Conservation (phyloP, 53 echinoderm and acorn worm genomes). For the Crossaster papposus region DNA sequence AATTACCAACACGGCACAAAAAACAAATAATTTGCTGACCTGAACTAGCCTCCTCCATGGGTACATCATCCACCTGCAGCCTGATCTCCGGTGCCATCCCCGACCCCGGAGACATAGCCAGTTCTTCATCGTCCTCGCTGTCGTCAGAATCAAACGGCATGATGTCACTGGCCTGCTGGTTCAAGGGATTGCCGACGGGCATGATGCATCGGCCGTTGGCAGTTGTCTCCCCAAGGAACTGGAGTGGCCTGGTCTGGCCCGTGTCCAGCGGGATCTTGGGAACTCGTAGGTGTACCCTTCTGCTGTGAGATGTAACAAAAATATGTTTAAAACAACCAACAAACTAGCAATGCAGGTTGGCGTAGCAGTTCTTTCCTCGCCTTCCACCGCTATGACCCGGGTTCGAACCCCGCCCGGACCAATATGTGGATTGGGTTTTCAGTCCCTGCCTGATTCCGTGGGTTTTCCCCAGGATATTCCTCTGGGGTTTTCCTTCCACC, state of each 20-base stretch:
- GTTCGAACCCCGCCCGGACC: too few relatives aligned
- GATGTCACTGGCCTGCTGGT: constrained; percentile 88
- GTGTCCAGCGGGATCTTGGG: constrained; percentile 53
- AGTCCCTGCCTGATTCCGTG: too few relatives aligned
- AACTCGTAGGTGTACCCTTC: constrained; percentile 46
- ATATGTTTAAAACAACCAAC: not conserved
- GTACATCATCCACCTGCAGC: constrained; percentile 80
- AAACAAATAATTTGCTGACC: constrained; percentile 25
- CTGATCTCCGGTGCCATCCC: constrained; percentile 59
- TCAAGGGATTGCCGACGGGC: constrained; percentile 51
- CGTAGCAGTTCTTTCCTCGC: too few relatives aligned
- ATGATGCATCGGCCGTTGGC: constrained; percentile 32
- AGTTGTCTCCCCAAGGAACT: constrained; percentile 35
- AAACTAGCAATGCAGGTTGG: not conserved
- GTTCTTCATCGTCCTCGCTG: constrained; percentile 86
- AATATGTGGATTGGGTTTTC: too few relatives aligned
- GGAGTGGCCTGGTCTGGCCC: constrained; percentile 23
- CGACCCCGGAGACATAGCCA: constrained; percentile 67
- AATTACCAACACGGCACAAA: not conserved
- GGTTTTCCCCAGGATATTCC: too few relatives aligned
- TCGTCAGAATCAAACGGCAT: constrained; percentile 99
- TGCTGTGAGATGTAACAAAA: not conserved
- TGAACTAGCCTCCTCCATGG: constrained; percentile 84
- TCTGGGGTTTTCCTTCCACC: too few relatives aligned
- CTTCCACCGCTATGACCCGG: too few relatives aligned